Percentiles rank a stretch among this genome's conserved stretches.
Conservation (phyloP, 2,888 invertebrate species). For the Polyommatus icarus region DNA sequence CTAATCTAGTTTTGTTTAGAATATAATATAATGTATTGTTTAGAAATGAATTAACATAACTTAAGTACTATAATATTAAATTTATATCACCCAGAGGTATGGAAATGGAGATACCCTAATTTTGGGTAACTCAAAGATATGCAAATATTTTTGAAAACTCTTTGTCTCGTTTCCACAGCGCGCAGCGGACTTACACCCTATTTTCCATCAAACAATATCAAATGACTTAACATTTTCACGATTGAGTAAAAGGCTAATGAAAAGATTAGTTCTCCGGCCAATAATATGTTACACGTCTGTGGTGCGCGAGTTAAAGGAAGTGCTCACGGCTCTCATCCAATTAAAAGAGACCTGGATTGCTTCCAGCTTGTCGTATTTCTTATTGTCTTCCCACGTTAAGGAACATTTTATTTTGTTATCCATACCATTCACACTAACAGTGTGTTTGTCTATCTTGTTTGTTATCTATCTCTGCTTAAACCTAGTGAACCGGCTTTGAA, state of each 20-base stretch:
- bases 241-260: conserved; percentile 6
- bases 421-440: background rate
- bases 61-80: too few species aligned
- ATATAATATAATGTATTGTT: too few species aligned
- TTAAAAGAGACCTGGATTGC: conserved; percentile 68
- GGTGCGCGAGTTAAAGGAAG: conserved; percentile 59
- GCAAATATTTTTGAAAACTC: too few species aligned
- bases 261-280: conserved; percentile 5
- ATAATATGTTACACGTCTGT: conserved; percentile 10
- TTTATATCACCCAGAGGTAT: too few species aligned
- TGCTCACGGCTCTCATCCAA: conserved; percentile 78
- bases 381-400: conserved; percentile 47
- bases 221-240: background rate
- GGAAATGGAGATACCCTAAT: too few species aligned
- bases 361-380: background rate
- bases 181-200: too few species aligned
- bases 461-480: background rate
- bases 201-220: background rate
- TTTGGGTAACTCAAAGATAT: too few species aligned
- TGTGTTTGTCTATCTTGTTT: background rate
- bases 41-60: too few species aligned
- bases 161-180: too few species aligned
- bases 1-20: too few species aligned
- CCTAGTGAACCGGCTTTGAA: background rate
- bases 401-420: conserved; percentile 37